These are phyloP conservation scores for Meloidogyne exigua DNA, from an alignment of 1,140 invertebrate genomes.

Conservation along the genomic window DNA sequence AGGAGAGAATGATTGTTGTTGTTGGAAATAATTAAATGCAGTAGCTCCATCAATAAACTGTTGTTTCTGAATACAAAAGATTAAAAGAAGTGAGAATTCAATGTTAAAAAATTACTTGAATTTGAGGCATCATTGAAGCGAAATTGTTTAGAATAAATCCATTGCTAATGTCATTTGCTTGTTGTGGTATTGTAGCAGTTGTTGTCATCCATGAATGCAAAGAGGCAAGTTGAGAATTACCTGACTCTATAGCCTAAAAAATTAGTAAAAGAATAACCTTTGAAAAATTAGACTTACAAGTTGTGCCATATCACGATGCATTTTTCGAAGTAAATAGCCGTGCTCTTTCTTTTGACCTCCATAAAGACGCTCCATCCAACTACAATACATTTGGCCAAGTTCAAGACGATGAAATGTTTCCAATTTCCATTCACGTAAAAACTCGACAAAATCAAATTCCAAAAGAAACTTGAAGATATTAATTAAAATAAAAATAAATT, in stretches of 20 bases:
- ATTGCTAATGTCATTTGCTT: background rate
- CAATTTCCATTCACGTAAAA: conserved; percentile 15
- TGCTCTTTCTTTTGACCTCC: conserved; percentile 16
- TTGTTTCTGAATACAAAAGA: background rate
- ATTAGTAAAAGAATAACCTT: background rate
- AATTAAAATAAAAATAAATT: conserved; percentile 10
- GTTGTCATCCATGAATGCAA: conserved; percentile 2
- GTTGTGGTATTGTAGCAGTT: background rate
- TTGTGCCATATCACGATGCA: conserved; percentile 30
- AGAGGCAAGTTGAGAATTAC: conserved; percentile 23
- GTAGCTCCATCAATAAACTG: background rate
- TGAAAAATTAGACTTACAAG: conserved; percentile 5
- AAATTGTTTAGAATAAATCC: background rate
- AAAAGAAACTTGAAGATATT: conserved; percentile 9
- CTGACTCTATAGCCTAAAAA: conserved; percentile 23
- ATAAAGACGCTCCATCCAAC: conserved; percentile 23
- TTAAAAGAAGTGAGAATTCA: background rate
- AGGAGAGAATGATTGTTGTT: background rate
- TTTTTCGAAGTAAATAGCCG: conserved; percentile 23
- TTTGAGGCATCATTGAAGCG: background rate
- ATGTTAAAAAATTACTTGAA: background rate
- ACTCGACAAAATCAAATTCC: conserved; percentile 26
- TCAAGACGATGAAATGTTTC: conserved; percentile 12
- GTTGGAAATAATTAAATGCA: background rate
- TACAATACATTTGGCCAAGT: conserved; percentile 16